Evolutionary conservation across 2,797 vertebrate genomes (phyloP), one percentile per base, ranked within the genome.

Genomic region (Etheostoma nigrum): DNA sequence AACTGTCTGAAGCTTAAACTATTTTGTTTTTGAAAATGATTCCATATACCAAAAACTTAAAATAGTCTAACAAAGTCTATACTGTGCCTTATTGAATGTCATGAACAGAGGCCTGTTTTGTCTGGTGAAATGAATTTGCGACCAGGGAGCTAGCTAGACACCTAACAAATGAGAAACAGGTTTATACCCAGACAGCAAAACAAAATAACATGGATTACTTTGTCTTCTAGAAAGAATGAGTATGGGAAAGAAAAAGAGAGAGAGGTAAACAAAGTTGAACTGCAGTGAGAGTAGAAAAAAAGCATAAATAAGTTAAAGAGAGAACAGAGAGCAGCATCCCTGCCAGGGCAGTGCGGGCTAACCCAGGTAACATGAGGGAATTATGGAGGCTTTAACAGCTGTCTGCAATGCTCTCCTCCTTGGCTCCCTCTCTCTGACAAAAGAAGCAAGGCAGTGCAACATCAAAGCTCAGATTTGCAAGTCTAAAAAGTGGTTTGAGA

Each of bases 401-500:
- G 93, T 92, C 93, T 92, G 79, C 82, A 86, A 85, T 67, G 77
- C 79, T 86, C 73, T 89, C 71, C 85, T 88, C 65, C 77, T 83
- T 74, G 72, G 81, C 84, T 86, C 82, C 40, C 72, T 83, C 83
- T 83, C 71, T 78, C 85, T 84, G 87, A 91, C 86, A 90, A 86
- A 91, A 90, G 79, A 86, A 87, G 89, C 84, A 86, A 87, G 86
- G 53, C 89, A 85, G 85, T 45, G 55, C 72, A 49, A 90, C 88
- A 90, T 94, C 88, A 94, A 94, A 93, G 91, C 54, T 54, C 72
- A 78, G 78, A 92, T 93, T 89, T 93, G 89, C 93, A 94, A 93
- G 92, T 91, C 88, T 93, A 92, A 92, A 79, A 88, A 87, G 91
- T 51, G 89, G 91, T 94, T 91, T 86, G 72, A 70, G 80, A 89